Evolutionary conservation across 2,888 invertebrate species (phyloP), one percentile per base, ranked within the genome.

Genomic region (Drosophila dives): DNA sequence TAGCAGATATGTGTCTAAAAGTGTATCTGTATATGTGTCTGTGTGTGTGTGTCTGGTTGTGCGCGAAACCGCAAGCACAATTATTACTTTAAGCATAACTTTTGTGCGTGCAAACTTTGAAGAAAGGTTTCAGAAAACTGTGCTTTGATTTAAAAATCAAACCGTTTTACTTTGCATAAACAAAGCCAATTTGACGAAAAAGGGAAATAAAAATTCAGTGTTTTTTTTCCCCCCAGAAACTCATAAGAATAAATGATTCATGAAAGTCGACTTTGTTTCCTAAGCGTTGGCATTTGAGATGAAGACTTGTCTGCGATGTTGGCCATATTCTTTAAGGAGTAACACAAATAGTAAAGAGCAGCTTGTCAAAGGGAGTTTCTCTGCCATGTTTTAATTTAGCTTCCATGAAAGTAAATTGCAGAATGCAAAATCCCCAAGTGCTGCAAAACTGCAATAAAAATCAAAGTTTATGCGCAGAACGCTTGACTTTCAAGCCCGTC

Each of bases 81-180:
- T 89, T 84, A 89, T 80, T 81, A 80, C 85, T 81, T 76, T 68
- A 76, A 81, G 72, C 69, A 81, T 33, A 72, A 73, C 73, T 76
- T 74, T 63, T 36, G 58, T 49, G 72, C 29, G 20, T 34, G 62
- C 32, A 40, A 76, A 80, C 56, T 72, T 66, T 59, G 33, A 38
- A 50, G 51, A 54, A 56, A 67, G 51, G 17, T 54, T 59, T 59
- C 45, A 54, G 29, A 29, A 26, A 56, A 32, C 55, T n/a, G 40
- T 32, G 36, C 51, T 58, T 54, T 38, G 64, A 58, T 58, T 64
- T 64, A 33, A 49, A 56, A 56, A 36, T 45, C 61, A 59, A 65
- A 33, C 26, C n/a, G 40, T 45, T 68, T n/a, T 32, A 55, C 20
- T 56, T 49, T 45, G 23, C 8, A 34, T 55, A 58, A 23, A 34